Evolutionary conservation across 2,797 vertebrate genomes (phyloP).

Genomic region (Knipowitschia caucasica): DNA sequence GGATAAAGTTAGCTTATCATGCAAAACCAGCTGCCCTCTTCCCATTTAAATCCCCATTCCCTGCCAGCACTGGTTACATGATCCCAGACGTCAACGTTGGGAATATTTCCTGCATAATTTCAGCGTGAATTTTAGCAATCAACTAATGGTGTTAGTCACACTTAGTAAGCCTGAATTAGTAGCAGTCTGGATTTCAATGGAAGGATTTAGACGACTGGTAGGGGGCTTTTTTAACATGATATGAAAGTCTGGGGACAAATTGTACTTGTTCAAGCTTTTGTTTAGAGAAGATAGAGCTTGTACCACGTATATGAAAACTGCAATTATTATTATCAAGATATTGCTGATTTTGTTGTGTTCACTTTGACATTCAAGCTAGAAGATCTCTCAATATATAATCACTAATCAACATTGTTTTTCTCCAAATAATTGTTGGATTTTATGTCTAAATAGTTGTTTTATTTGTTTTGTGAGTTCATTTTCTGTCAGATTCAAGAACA

Average conservation of each 20-base stretch:
- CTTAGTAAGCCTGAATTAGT: conserved; percentile 70
- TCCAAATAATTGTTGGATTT: too few relatives aligned
- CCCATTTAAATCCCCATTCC: conserved; percentile 51
- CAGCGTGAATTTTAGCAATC: conserved; percentile 55
- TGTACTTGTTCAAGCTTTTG: conserved; percentile 8
- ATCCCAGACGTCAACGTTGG: conserved; percentile 39
- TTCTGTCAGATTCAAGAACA: too few relatives aligned
- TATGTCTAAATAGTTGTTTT: too few relatives aligned
- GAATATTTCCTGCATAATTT: conserved; percentile 70
- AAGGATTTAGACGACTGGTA: conserved; percentile 33
- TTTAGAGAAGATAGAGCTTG: not conserved
- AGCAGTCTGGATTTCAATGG: conserved; percentile 55
- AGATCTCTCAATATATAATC: too few relatives aligned
- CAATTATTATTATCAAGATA: too few relatives aligned
- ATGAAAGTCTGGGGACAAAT: conserved; percentile 11
- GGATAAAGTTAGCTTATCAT: conserved; percentile 53
- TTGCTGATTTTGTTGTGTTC: too few relatives aligned
- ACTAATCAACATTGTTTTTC: too few relatives aligned
- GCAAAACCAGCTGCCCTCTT: conserved; percentile 41
- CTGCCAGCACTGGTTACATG: conserved; percentile 48
- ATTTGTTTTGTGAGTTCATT: too few relatives aligned
- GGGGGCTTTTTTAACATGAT: conserved; percentile 60
- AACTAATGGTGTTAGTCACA: conserved; percentile 67
- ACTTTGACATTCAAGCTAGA: too few relatives aligned
- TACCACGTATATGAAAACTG: too few relatives aligned